Evolutionary conservation across 2,797 vertebrate species (phyloP).

Genomic region (Rhinophrynus dorsalis): DNA sequence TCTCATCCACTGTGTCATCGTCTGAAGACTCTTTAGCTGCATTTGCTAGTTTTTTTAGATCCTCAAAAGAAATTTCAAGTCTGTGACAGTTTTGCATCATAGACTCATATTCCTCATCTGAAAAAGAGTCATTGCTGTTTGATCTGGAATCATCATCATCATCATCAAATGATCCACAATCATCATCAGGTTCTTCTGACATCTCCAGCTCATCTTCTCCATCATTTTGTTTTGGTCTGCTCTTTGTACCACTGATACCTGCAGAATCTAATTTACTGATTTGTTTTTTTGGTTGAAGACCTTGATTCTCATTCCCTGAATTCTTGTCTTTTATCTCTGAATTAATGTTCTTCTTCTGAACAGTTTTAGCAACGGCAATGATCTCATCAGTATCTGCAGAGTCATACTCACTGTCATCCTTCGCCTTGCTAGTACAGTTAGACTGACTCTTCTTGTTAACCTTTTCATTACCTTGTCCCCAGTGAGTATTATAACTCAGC

Average conservation of each 20-base stretch:
- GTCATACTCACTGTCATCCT: constrained; percentile 70
- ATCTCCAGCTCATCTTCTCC: too few species aligned
- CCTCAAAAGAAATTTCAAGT: constrained; percentile 77
- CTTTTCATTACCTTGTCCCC: constrained; percentile 40
- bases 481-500: constrained; percentile 58
- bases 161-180: not conserved
- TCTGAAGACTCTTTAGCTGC: not conserved
- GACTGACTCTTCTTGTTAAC: not conserved
- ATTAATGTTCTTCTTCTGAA: not conserved
- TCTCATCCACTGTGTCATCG: not conserved
- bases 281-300: not conserved
- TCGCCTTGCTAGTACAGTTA: not conserved
- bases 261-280: constrained; percentile 9
- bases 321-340: not conserved
- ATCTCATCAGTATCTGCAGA: constrained; percentile 90
- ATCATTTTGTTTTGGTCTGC: too few species aligned
- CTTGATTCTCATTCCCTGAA: not conserved
- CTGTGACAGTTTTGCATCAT: constrained; percentile 77
- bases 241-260: not conserved
- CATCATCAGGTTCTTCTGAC: not conserved
- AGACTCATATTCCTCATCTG: constrained; percentile 78
- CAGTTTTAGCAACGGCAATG: constrained; percentile 69
- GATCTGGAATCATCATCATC: not conserved
- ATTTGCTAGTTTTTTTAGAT: constrained; percentile 73
- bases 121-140: constrained; percentile 51